These are phyloP conservation scores for Terebella lapidaria DNA, from an alignment of 2,888 invertebrate genomes.

Conservation along the genomic window DNA sequence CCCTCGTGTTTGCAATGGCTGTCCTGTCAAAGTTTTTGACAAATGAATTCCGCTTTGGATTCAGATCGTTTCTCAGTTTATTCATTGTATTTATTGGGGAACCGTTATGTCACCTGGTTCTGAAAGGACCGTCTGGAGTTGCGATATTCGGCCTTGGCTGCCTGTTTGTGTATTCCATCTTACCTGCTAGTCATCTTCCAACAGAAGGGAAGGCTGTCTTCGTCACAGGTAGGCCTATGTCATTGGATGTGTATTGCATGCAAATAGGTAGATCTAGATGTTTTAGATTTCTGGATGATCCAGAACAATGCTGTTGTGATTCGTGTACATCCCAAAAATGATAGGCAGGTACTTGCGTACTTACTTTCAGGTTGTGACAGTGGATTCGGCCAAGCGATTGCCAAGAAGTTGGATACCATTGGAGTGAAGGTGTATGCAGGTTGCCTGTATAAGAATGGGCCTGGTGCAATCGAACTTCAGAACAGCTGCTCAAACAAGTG, in stretches of 20 bases:
- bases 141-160: constrained; percentile 42
- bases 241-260: neutral
- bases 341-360: neutral
- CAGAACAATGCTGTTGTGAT: too few relatives aligned
- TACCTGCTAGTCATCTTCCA: constrained; percentile 47
- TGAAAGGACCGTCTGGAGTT: constrained; percentile 46
- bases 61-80: constrained; percentile 44
- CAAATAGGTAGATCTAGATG: too few relatives aligned
- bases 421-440: constrained; percentile 50
- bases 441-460: constrained; percentile 38
- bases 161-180: constrained; percentile 41
- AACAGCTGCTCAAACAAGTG: constrained; percentile 42
- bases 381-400: constrained; percentile 49
- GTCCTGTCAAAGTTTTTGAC: constrained; percentile 49
- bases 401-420: constrained; percentile 44
- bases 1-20: constrained; percentile 48
- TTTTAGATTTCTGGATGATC: too few relatives aligned
- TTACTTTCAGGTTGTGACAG: constrained; percentile 45
- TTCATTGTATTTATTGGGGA: constrained; percentile 47
- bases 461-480: constrained; percentile 41
- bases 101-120: constrained; percentile 47
- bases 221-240: constrained; percentile 38
- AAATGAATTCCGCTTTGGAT: constrained; percentile 48
- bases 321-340: too few relatives aligned
- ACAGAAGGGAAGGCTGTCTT: constrained; percentile 43